Evolutionary conservation across 2,888 invertebrate genomes (phyloP), one percentile per base, ranked within the genome.

Genomic region (Elegia similella): DNA sequence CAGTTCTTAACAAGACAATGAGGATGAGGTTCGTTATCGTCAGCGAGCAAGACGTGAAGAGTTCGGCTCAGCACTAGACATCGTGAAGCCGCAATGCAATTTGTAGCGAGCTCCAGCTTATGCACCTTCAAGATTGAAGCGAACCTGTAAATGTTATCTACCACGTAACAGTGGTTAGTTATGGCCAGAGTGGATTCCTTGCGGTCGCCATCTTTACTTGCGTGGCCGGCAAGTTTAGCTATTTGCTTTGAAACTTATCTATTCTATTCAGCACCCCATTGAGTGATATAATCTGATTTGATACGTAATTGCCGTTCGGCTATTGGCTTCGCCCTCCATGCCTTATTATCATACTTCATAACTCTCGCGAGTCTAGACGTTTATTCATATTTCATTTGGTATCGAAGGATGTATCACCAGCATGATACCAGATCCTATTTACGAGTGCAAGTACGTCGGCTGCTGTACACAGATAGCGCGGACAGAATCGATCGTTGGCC

Each of bases 111-210:
- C 72, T 73, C 78, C 76, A 75, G 80, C 78, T 78, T 79, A 78
- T 73, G 72, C 69, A 74, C 47, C 58, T 38, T 43, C 55, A 74
- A 76, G 80, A 87, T 88, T 85, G 82, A 82, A 84, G 78, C 73
- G 72, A 88, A 89, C 82, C 87, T 86, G 86, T 87, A 89, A 88
- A 89, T 84, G 79, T 80, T 84, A 89, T 86, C 82, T 84, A 87
- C 86, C 84, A 86, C 84, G 87, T 85, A 76, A 73, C 75, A 73
- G 75, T 81, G 75, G 78, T 83, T 82, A 87, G 86, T 86, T 86
- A 74, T 73, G 78, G 73, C 72, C 73, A 75, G 73, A 71, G 73
- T 73, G 74, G 75, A 83, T 82, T 82, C 78, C 82, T 82, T 86
- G 87, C 80, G 88, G 86, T 87, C 80, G 73, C 74, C 76, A 70